Conservation (phyloP, 2,888 invertebrate species). For the Drosophila meridiana region DNA sequence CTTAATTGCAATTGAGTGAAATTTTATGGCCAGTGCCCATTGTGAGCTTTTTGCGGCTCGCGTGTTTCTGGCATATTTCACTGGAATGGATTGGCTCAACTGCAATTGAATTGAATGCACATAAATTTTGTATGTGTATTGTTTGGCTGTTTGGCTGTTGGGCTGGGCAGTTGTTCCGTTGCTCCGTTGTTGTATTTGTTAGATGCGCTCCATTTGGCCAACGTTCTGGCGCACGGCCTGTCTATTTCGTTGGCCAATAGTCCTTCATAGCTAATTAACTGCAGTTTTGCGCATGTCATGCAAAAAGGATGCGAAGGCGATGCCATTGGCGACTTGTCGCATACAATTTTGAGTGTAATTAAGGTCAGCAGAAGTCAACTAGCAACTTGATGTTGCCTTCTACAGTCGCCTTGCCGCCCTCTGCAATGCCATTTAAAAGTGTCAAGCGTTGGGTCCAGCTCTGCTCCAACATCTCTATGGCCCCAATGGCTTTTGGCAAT, state of each 20-base stretch:
- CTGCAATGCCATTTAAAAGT: constrained; percentile 39
- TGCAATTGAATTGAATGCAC: constrained; percentile 72
- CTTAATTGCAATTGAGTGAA: constrained; percentile 73
- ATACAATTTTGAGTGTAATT: constrained; percentile 69
- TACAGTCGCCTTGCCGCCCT: not conserved
- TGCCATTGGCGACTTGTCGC: constrained; percentile 54
- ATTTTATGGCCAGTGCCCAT: constrained; percentile 63
- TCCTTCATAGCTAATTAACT: constrained; percentile 75
- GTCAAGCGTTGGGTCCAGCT: constrained; percentile 33
- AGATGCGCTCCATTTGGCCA: constrained; percentile 28
- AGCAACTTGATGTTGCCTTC: constrained; percentile 56
- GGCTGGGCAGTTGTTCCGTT: not conserved
- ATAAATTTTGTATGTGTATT: constrained; percentile 56
- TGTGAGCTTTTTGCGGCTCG: constrained; percentile 31
- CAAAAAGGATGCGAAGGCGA: constrained; percentile 32
- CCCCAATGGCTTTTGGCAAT: constrained; percentile 47
- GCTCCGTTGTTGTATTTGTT: constrained; percentile 9
- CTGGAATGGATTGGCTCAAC: constrained; percentile 47
- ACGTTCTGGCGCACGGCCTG: constrained; percentile 18
- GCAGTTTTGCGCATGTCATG: constrained; percentile 67
- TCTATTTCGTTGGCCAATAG: constrained; percentile 35
- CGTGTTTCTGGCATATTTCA: constrained; percentile 70
- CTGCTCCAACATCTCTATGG: constrained; percentile 40
- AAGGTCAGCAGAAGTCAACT: constrained; percentile 73
- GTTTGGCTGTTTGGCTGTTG: constrained; percentile 6